These are phyloP conservation scores for Ophion ellenae DNA, from an alignment of 2,888 invertebrate species.

Conservation along the genomic window DNA sequence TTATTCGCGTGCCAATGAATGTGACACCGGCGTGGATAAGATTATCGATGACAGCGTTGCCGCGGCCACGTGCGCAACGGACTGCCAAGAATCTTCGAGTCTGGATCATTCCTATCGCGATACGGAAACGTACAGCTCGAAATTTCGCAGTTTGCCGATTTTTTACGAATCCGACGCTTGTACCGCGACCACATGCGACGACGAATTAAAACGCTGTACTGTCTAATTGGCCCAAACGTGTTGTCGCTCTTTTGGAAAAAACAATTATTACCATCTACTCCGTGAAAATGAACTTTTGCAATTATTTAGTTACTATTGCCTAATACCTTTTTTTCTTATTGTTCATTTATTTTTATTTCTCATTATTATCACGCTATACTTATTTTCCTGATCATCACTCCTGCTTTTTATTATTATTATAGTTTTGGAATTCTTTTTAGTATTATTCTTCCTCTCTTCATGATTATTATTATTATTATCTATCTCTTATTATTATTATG, in stretches of 20 bases:
- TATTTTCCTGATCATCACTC: too few relatives aligned
- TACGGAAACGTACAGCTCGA: neutral
- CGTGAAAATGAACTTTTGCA: neutral
- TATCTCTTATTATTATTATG: neutral
- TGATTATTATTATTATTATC: neutral
- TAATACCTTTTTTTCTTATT: neutral
- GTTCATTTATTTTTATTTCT: neutral
- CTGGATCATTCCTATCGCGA: constrained; percentile 2
- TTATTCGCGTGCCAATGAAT: too few relatives aligned
- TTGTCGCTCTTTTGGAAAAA: neutral
- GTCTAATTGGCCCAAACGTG: neutral
- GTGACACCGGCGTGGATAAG: too few relatives aligned
- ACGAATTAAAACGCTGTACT: neutral
- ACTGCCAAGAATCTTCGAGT: neutral
- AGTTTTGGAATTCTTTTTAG: too few relatives aligned
- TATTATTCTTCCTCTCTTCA: too few relatives aligned
- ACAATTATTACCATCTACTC: neutral
- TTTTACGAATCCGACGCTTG: neutral
- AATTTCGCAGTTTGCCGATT: constrained; percentile 39
- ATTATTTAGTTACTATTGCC: neutral
- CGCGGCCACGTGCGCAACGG: constrained; percentile 13
- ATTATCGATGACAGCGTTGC: neutral
- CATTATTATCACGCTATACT: too few relatives aligned
- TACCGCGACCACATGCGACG: neutral
- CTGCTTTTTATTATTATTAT: too few relatives aligned